These are phyloP conservation scores for Ciconia nigra DNA, from an alignment of 2,797 vertebrate genomes.

Conservation along the genomic window DNA sequence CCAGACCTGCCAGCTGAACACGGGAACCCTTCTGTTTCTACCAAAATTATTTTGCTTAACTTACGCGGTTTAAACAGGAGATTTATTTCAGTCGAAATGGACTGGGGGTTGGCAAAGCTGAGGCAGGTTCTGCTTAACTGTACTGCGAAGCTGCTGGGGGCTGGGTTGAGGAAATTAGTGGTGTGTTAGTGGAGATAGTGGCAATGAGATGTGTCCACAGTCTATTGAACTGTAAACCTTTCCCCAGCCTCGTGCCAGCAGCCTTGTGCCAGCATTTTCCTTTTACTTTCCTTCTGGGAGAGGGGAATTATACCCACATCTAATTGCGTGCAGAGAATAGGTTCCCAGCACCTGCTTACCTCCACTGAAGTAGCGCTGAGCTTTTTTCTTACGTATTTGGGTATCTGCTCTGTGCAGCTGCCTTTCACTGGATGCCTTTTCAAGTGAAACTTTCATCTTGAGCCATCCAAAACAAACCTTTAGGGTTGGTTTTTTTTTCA, in stretches of 20 bases:
- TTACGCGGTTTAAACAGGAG: not conserved
- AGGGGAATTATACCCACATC: not conserved
- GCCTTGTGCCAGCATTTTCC: not conserved
- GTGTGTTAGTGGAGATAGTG: not conserved
- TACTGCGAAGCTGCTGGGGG: not conserved
- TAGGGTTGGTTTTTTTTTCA: not conserved
- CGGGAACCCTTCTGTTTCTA: not conserved
- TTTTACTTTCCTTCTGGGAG: not conserved
- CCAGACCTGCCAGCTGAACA: not conserved
- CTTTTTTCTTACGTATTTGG: not conserved
- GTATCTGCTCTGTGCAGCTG: not conserved
- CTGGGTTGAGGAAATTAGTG: not conserved
- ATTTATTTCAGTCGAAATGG: not conserved
- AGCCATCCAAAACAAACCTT: not conserved
- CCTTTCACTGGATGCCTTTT: not conserved
- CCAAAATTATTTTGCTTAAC: not conserved
- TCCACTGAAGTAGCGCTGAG: not conserved
- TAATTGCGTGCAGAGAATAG: not conserved
- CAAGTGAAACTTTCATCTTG: not conserved
- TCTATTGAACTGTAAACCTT: not conserved
- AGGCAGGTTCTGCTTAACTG: not conserved
- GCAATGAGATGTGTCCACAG: not conserved
- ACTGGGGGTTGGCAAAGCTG: not conserved
- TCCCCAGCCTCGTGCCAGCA: not conserved
- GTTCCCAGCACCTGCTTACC: not conserved